Evolutionary conservation across 30 jellyfish, hydroid and myxozoan genomes (phyloP).

Genomic region (Hydractinia echinata): DNA sequence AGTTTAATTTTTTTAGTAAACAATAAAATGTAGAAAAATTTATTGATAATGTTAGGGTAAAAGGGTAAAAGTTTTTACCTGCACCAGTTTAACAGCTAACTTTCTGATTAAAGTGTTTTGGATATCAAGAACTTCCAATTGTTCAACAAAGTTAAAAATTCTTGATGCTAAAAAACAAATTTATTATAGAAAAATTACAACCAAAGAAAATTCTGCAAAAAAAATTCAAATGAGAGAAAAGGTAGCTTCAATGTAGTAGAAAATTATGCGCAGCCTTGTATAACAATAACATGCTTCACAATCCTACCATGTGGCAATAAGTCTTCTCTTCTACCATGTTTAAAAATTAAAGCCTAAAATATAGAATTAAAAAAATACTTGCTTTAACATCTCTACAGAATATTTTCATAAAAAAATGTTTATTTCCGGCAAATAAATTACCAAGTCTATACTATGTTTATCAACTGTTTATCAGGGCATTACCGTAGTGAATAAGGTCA

Average conservation of each 20-base stretch:
- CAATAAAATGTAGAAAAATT: neutral
- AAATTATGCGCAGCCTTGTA: neutral
- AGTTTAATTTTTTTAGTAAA: neutral
- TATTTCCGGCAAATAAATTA: no score
- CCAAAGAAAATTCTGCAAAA: no score
- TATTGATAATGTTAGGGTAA: neutral
- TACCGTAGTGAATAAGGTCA: no score
- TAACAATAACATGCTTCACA: neutral
- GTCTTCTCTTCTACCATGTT: constrained; percentile 74
- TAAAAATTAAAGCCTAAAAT: constrained; percentile 57
- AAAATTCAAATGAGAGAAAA: no score
- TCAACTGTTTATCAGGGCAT: no score
- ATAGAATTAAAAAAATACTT: neutral
- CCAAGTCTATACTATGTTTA: no score
- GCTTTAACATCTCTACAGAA: no score
- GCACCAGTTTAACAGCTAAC: constrained; percentile 61
- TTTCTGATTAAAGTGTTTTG: constrained; percentile 53
- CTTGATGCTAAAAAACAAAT: constrained; percentile 11
- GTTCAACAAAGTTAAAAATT: constrained; percentile 20
- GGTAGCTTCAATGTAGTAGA: no score
- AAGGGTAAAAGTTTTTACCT: constrained; percentile 35
- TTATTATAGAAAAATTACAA: no score
- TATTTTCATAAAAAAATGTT: no score
- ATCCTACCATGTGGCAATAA: constrained; percentile 61
- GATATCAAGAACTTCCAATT: constrained; percentile 15